A percentile compares a stretch with the other conserved stretches of the same genome.
Evolutionary conservation across 2,113 vertebrate species (phyloP).

Genomic region (Corvus cornix): DNA sequence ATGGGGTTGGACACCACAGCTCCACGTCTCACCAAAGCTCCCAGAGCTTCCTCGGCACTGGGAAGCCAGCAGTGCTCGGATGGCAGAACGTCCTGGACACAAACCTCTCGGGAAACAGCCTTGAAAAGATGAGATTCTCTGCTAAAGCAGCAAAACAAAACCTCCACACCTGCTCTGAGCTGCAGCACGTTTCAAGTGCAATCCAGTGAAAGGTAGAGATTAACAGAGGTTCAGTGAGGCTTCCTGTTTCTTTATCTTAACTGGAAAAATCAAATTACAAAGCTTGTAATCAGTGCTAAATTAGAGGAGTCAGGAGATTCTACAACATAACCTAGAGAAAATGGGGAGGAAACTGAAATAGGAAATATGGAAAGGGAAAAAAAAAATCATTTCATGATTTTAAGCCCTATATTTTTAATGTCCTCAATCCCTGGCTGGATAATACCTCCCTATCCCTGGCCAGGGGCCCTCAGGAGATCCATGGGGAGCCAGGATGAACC

Average conservation of each 20-base stretch:
- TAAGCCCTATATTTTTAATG: not conserved
- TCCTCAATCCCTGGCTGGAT: not conserved
- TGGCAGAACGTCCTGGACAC: not conserved
- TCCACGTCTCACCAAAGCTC: rapidly evolving
- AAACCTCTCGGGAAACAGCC: not conserved
- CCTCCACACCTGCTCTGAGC: not conserved
- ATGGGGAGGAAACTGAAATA: not conserved
- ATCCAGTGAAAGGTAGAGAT: not conserved
- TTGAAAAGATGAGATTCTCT: not conserved
- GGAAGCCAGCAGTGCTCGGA: not conserved
- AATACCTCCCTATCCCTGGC: not conserved
- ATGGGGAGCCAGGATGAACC: not conserved
- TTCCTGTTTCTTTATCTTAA: not conserved
- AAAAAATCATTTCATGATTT: slow-evolving; percentile 1
- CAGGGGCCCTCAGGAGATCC: not conserved
- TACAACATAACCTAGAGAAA: not conserved
- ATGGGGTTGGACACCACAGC: rapidly evolving
- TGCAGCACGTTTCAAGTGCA: not conserved
- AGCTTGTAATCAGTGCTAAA: slow-evolving; percentile 39
- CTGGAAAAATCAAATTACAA: not conserved
- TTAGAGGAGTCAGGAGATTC: not conserved
- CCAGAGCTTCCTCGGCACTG: not conserved
- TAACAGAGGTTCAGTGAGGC: not conserved
- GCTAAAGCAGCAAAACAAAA: not conserved
- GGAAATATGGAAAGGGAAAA: not conserved